Percentiles rank a stretch among this genome's conserved stretches.
phyloP scores from a whole-genome alignment of 1,140 invertebrate genomes.

The Lucilia cuprina region DNA sequence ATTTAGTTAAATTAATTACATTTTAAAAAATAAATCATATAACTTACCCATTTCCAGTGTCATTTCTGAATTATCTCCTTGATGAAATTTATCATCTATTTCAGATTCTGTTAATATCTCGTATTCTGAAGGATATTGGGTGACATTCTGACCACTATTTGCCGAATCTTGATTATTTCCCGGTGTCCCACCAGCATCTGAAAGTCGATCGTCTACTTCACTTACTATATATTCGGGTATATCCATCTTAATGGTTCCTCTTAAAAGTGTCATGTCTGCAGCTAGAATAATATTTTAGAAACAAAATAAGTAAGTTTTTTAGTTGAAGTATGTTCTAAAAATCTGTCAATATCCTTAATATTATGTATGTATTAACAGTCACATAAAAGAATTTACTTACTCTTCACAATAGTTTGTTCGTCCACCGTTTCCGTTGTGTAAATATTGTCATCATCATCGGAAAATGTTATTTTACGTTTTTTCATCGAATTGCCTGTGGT shows the following conservation, averaged over 20 bases:
- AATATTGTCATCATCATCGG: constrained; percentile 60
- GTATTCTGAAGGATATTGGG: constrained; percentile 60
- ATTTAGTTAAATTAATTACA: background rate
- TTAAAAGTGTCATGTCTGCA: constrained; percentile 58
- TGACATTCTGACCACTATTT: constrained; percentile 52
- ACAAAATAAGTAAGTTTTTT: no score
- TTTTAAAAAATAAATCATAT: background rate
- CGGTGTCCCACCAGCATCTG: constrained; percentile 52
- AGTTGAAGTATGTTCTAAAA: no score
- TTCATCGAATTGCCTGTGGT: constrained; percentile 49
- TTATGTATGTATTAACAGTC: no score
- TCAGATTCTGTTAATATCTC: constrained; percentile 61
- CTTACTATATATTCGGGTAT: constrained; percentile 60
- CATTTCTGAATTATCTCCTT: constrained; percentile 57
- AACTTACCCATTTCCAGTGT: constrained; percentile 59
- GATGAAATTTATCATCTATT: constrained; percentile 58
- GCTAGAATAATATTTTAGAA: constrained; percentile 40
- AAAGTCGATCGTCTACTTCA: constrained; percentile 54
- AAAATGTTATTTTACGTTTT: constrained; percentile 60
- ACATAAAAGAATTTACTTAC: no score
- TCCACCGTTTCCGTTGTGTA: constrained; percentile 61
- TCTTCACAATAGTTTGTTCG: constrained; percentile 58
- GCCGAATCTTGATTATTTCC: constrained; percentile 57
- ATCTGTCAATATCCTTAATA: background rate
- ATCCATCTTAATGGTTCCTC: constrained; percentile 59